Conservation (phyloP, 2,797 vertebrate species). For the Sebastes miniatus region DNA sequence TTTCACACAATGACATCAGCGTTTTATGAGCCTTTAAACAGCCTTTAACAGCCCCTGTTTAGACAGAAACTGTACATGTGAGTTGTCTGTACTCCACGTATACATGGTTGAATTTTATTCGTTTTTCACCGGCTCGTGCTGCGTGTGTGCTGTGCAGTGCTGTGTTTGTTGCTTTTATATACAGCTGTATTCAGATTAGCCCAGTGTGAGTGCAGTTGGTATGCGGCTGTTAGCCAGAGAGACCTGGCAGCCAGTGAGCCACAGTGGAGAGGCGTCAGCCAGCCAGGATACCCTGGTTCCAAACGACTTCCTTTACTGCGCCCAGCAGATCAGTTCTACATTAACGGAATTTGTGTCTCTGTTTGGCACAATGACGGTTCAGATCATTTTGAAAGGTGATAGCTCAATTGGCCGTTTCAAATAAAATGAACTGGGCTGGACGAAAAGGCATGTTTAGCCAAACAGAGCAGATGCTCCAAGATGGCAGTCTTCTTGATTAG, state of each 20-base stretch:
- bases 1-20: conserved; percentile 37
- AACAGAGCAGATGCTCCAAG: conserved; percentile 27
- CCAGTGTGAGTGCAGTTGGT: conserved; percentile 18
- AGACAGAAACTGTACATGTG: not conserved
- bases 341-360: conserved; percentile 44
- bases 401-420: conserved; percentile 32
- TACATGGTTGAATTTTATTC: not conserved
- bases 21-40: conserved; percentile 44
- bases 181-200: conserved; percentile 34
- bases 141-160: not conserved
- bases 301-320: conserved; percentile 59
- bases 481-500: conserved; percentile 16
- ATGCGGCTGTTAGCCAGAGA: conserved; percentile 39
- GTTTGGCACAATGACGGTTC: conserved; percentile 33
- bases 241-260: conserved; percentile 39
- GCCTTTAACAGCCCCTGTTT: not conserved
- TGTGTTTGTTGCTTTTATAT: conserved; percentile 1
- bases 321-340: conserved; percentile 52
- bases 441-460: conserved; percentile 7
- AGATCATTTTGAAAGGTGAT: conserved; percentile 39
- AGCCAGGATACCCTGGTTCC: conserved; percentile 40
- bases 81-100: not conserved
- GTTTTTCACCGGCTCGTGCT: not conserved
- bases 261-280: conserved; percentile 17
- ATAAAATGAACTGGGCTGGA: conserved; percentile 43